Evolutionary conservation across 53 echinoderm and acorn worm genomes (phyloP), one percentile per base, ranked within the genome.

Genomic region (Patiria pectinifera): DNA sequence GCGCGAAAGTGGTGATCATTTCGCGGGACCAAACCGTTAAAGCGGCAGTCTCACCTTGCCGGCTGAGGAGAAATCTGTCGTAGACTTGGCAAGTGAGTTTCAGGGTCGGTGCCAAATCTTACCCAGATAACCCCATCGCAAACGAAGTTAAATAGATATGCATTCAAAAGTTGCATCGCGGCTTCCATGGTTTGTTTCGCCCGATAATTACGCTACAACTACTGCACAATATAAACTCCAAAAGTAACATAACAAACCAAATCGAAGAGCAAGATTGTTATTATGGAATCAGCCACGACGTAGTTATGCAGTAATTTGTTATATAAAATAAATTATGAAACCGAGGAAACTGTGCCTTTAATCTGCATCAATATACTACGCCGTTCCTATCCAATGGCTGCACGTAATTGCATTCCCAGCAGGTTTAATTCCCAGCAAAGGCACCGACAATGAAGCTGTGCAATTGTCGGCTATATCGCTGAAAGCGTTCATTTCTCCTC

Each of bases 371-470:
- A 58, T 78, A 78, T 62, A 43, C 58, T 78, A 25, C 59, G 78
- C 58, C 25, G 77, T 78, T 77, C 88, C 61, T 60, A 78, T 88
- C 45, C 78, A 78, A 77, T 60, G 47, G 77, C 53, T 76, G 24
- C 7, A 46, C 69, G 69, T 90, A 90, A 90, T 90, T 90, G 90
- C 90, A 23, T 80, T 78, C 80, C 81, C 90, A 63, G 77, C 69
- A 90, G 81, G 90, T 90, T 90, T 81, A 90, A 90, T 90, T 90
- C 62, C 48, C 69, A 23, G 63, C 90, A 90, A 80, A 90, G 80
- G 46, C 22, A 90, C 89, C 89, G 89, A 77, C 79, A 85, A 58
- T 82, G 44, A 59, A 86, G 75, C 72, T 48, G 72, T 72, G 86
- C 74, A 72, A 86, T 71, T 86, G 71, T 46, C 74, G 75, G 74